phyloP scores from a whole-genome alignment of 92 coral and sea anemone genomes.

The Siderastrea radians region DNA sequence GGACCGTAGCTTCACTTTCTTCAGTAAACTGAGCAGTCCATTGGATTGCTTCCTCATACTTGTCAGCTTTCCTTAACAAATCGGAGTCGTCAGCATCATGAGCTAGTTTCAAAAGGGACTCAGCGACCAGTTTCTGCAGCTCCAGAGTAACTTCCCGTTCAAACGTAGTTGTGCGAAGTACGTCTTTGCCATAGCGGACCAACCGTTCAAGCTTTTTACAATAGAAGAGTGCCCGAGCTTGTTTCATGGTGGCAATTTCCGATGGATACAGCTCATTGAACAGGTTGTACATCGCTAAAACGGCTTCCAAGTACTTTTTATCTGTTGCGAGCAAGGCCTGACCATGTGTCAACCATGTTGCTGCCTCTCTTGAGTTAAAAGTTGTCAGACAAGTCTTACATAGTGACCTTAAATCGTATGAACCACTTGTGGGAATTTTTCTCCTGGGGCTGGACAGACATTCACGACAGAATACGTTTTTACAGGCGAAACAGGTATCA shows the following conservation, averaged over 20 bases:
- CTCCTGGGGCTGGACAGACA: background rate
- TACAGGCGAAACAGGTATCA: constrained; percentile 21
- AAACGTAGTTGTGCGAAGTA: background rate
- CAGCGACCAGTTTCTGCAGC: constrained; percentile 2
- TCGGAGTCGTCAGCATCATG: constrained; percentile 8
- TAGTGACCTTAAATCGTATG: constrained; percentile 26
- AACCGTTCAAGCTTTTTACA: constrained; percentile 4
- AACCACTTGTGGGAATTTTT: constrained; percentile 35
- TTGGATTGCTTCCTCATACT: constrained; percentile 13
- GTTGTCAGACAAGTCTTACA: constrained; percentile 8
- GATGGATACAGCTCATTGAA: constrained; percentile 21
- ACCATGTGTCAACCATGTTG: constrained; percentile 5
- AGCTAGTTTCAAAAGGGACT: constrained; percentile 22
- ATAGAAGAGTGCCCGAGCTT: constrained; percentile 24
- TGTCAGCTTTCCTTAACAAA: constrained; percentile 8
- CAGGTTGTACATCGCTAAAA: constrained; percentile 15
- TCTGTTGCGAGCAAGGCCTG: background rate
- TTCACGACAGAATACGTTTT: constrained; percentile 7
- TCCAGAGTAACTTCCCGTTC: constrained; percentile 1
- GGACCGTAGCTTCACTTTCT: background rate
- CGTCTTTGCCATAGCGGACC: background rate
- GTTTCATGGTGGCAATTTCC: background rate
- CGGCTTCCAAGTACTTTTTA: constrained; percentile 13
- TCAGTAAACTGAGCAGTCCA: constrained; percentile 15
- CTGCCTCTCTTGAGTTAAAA: constrained; percentile 10